These are phyloP conservation scores for Latrodectus hesperus DNA, from an alignment of 2,888 invertebrate species.

Conservation along the genomic window DNA sequence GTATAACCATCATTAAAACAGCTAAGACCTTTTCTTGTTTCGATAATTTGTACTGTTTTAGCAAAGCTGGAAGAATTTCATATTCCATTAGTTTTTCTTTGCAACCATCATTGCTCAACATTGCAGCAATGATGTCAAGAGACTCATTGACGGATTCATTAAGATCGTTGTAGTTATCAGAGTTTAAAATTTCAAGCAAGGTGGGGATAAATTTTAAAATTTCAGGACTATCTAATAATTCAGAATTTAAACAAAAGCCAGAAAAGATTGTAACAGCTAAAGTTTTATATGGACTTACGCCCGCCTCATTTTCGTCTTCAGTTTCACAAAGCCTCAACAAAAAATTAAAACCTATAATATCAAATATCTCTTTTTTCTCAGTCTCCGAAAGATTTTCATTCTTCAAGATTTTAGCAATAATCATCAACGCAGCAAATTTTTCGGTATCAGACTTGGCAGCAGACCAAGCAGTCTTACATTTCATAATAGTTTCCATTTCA, in stretches of 20 bases:
- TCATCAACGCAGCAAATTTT: constrained; percentile 91
- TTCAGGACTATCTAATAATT: constrained; percentile 68
- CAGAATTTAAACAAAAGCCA: constrained; percentile 80
- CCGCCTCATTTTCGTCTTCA: constrained; percentile 86
- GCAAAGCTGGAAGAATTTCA: constrained; percentile 79
- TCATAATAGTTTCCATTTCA: constrained; percentile 83
- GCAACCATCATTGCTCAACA: constrained; percentile 79
- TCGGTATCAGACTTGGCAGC: constrained; percentile 89
- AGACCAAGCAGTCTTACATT: constrained; percentile 87
- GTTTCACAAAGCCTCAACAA: constrained; percentile 85
- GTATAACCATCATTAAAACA: constrained; percentile 31
- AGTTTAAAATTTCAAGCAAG: constrained; percentile 41
- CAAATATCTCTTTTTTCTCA: constrained; percentile 79
- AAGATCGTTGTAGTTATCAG: constrained; percentile 18
- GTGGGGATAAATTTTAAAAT: constrained; percentile 50
- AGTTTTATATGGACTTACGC: constrained; percentile 91
- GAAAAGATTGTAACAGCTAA: constrained; percentile 91
- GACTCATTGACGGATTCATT: constrained; percentile 68
- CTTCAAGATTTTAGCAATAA: constrained; percentile 92
- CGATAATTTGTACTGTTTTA: constrained; percentile 27
- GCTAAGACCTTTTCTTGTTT: constrained; percentile 50
- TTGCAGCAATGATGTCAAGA: constrained; percentile 79
- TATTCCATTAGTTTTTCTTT: constrained; percentile 86
- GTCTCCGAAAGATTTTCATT: constrained; percentile 40
- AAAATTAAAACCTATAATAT: constrained; percentile 92